Conservation (phyloP, 2,888 invertebrate species). For the Buathra laborator region DNA sequence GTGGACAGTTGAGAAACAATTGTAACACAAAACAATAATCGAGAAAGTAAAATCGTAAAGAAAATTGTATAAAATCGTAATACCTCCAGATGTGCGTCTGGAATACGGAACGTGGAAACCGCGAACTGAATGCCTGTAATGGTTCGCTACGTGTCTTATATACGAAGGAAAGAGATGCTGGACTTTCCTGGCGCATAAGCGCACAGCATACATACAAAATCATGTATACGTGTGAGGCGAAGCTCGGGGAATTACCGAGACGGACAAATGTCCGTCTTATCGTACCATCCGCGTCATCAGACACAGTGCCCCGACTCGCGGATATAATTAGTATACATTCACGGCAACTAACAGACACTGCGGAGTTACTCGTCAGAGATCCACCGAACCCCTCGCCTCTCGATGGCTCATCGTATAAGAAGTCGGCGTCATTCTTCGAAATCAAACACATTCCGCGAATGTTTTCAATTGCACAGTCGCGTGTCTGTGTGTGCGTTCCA, state of each 20-base stretch:
- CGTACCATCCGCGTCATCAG: background rate
- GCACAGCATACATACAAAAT: background rate
- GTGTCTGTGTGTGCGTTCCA: background rate
- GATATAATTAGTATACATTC: constrained; percentile 24
- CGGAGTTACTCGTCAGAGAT: constrained; percentile 5
- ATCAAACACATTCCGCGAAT: constrained; percentile 1
- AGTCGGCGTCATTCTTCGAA: background rate
- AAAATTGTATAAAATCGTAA: background rate
- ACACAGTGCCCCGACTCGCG: background rate
- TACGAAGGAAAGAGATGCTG: background rate
- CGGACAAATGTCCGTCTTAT: constrained; percentile 11
- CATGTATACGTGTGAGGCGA: background rate
- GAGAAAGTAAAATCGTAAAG: background rate
- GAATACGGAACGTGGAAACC: background rate
- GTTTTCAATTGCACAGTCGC: background rate
- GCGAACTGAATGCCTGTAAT: constrained; percentile 17
- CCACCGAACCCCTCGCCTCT: background rate
- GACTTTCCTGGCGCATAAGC: background rate
- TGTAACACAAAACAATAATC: background rate
- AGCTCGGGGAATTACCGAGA: constrained; percentile 14
- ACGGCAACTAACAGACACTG: background rate
- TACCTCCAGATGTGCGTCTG: constrained; percentile 9
- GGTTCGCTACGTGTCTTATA: background rate
- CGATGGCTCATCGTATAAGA: background rate
- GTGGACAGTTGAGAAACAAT: background rate